Conservation (phyloP, 2,888 invertebrate genomes). For the Drosophila koepferae region DNA sequence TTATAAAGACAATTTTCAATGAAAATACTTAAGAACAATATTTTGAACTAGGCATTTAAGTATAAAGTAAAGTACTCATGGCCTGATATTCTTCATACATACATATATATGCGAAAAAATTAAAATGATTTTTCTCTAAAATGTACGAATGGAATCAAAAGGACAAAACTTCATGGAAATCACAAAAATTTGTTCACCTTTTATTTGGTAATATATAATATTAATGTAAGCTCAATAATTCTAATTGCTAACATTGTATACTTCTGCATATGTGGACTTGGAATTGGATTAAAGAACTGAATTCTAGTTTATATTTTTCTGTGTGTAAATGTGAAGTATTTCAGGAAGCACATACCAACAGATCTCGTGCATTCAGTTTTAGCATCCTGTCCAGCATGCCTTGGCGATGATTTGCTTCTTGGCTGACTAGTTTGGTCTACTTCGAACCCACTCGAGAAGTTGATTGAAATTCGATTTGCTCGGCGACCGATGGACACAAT, state of each 20-base stretch:
- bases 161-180: no score
- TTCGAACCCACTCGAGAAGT: constrained; percentile 32
- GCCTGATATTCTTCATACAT: background rate
- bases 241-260: no score
- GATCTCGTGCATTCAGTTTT: constrained; percentile 64
- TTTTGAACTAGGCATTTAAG: background rate
- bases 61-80: background rate
- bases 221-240: no score
- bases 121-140: no score
- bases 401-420: background rate
- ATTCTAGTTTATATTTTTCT: background rate
- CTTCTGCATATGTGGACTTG: no score
- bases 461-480: constrained; percentile 34
- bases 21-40: no score
- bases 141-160: no score
- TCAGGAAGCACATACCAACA: constrained; percentile 73
- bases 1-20: background rate
- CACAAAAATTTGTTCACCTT: no score
- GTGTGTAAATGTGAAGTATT: background rate
- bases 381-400: constrained; percentile 57
- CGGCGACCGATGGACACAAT: constrained; percentile 14
- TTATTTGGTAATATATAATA: no score
- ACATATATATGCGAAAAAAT: no score
- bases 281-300: no score
- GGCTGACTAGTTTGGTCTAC: constrained; percentile 29